Percentiles rank a stretch among this genome's conserved stretches.
These are phyloP conservation scores for Archocentrus centrarchus DNA, from an alignment of 2,113 vertebrate genomes.

Conservation along the genomic window DNA sequence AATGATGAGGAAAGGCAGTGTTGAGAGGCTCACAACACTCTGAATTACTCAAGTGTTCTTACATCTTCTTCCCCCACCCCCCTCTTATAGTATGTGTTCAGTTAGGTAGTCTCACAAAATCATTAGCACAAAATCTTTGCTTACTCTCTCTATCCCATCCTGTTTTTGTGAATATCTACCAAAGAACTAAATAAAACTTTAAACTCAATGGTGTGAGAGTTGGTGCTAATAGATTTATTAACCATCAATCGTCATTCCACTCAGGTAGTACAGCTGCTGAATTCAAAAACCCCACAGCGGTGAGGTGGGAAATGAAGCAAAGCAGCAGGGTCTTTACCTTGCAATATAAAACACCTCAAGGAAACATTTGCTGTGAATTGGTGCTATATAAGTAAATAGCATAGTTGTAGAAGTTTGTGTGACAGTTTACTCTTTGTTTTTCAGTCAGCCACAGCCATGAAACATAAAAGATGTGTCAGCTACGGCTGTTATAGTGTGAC, in stretches of 20 bases:
- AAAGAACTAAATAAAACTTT: not conserved
- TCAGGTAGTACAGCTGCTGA: slow-evolving; percentile 3
- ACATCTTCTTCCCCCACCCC: slow-evolving; percentile 20
- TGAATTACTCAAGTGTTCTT: slow-evolving; percentile 40
- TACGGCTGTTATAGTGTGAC: not conserved
- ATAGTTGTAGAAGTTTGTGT: not conserved
- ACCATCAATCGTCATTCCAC: not conserved
- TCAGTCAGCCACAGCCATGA: not conserved
- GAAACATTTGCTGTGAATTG: not conserved
- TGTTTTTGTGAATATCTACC: not conserved
- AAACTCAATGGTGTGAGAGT: not conserved
- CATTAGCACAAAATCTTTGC: slow-evolving; percentile 15
- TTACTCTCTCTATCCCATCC: not conserved
- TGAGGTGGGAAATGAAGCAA: slow-evolving; percentile 1
- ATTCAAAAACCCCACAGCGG: not conserved
- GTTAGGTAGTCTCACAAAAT: slow-evolving; percentile 20
- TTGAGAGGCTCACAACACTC: slow-evolving; percentile 41
- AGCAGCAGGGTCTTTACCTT: not conserved
- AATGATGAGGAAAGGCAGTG: slow-evolving; percentile 60
- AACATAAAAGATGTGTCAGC: not conserved
- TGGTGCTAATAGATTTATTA: not conserved
- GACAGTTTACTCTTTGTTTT: not conserved
- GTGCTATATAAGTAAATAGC: not conserved
- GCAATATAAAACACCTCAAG: not conserved
- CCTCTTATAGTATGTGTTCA: slow-evolving; percentile 30